Percentiles rank a stretch among this genome's conserved stretches.
Conservation (phyloP, 2,797 vertebrate genomes). For the Coregonus suidteri region DNA sequence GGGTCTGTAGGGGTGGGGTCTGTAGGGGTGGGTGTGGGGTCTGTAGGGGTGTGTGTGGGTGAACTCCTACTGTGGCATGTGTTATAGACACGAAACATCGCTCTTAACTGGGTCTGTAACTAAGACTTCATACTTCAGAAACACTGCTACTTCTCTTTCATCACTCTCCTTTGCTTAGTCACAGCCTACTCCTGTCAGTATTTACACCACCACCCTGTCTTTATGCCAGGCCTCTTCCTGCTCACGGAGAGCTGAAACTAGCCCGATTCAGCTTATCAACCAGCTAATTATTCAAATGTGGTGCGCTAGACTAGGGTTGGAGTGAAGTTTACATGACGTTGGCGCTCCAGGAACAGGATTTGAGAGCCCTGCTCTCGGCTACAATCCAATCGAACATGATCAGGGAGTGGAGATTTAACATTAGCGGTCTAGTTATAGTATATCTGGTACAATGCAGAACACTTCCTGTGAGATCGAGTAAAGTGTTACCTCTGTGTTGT, state of each 20-base stretch:
- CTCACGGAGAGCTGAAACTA: no score
- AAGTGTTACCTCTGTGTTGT: neutral
- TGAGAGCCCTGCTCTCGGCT: no score
- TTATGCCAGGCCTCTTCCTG: no score
- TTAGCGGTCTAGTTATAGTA: neutral
- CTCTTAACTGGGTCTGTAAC: conserved; percentile 13
- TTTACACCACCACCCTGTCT: no score
- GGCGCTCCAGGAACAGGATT: no score
- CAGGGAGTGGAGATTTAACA: neutral
- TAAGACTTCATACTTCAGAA: neutral
- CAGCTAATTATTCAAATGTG: no score
- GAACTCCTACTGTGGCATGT: neutral
- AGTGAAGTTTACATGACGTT: no score
- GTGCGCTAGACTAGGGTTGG: no score
- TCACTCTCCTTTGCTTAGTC: neutral
- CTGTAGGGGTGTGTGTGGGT: neutral
- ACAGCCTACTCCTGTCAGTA: neutral
- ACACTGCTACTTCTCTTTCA: neutral
- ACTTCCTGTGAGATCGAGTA: neutral
- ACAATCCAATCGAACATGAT: no score
- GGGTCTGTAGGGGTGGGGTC: no score
- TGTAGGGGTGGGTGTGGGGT: neutral
- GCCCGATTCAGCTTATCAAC: no score
- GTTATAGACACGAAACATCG: neutral
- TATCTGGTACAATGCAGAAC: neutral